Evolutionary conservation across 2,113 vertebrate species (phyloP).

Genomic region (Tricholaema leucomelas): DNA sequence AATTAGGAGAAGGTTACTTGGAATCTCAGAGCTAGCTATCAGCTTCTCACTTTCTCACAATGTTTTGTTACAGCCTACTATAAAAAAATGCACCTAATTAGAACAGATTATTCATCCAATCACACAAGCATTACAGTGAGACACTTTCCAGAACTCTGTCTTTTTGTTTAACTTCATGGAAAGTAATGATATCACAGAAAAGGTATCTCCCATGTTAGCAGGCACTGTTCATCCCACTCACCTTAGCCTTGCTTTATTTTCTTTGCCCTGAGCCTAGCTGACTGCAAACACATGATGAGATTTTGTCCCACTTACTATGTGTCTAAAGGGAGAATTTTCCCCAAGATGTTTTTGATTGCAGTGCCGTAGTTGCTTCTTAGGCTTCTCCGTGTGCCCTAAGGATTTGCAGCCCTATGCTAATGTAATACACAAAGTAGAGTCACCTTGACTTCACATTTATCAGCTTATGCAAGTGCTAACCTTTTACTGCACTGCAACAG

Average conservation of each 20-base stretch:
- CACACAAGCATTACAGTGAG: not conserved
- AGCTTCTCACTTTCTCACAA: slow-evolving; percentile 13
- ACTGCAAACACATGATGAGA: not conserved
- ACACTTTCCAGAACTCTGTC: not conserved
- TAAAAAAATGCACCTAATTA: slow-evolving; percentile 39
- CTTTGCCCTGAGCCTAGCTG: not conserved
- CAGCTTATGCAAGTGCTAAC: slow-evolving; percentile 61
- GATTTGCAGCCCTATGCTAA: slow-evolving; percentile 57
- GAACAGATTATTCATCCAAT: slow-evolving; percentile 34
- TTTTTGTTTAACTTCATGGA: not conserved
- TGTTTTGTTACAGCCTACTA: slow-evolving; percentile 9
- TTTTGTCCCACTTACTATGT: not conserved
- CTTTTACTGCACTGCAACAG: slow-evolving; percentile 66
- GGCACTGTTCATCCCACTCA: not conserved
- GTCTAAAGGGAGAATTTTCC: not conserved
- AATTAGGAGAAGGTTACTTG: slow-evolving; percentile 50
- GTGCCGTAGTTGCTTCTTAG: not conserved
- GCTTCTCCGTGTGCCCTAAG: not conserved
- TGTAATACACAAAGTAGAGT: slow-evolving; percentile 51
- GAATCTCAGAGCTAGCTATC: slow-evolving; percentile 31
- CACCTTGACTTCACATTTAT: slow-evolving; percentile 68
- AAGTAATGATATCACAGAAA: not conserved
- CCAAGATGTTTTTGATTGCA: not conserved
- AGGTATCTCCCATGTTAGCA: not conserved
- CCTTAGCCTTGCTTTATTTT: not conserved